Conservation (phyloP, 2,797 vertebrate genomes). For the Pelochelys cantorii region DNA sequence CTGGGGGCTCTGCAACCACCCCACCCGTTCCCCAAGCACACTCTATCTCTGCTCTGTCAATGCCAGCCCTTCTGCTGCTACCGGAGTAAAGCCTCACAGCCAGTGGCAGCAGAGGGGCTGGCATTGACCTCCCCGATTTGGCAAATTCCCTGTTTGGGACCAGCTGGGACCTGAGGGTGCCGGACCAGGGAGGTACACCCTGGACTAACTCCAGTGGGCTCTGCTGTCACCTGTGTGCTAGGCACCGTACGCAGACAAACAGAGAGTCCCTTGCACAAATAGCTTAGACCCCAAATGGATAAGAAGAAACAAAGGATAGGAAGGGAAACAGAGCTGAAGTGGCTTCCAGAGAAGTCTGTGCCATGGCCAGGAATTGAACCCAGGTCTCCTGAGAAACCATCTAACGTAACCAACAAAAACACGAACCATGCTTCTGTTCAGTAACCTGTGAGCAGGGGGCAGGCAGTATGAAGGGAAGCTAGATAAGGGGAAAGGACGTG, state of each 20-base stretch:
- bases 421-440: not conserved
- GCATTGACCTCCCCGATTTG: too few relatives aligned
- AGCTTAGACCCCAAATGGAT: not conserved
- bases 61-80: too few relatives aligned
- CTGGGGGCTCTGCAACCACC: too few relatives aligned
- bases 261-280: not conserved
- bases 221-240: not conserved
- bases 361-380: not conserved
- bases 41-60: too few relatives aligned
- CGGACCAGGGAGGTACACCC: too few relatives aligned
- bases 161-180: too few relatives aligned
- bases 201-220: not conserved
- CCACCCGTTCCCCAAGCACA: too few relatives aligned
- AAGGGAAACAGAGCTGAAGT: not conserved
- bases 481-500: fast-evolving
- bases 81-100: too few relatives aligned
- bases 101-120: too few relatives aligned
- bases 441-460: not conserved
- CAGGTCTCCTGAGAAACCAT: not conserved
- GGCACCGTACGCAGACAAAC: not conserved
- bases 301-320: fast-evolving
- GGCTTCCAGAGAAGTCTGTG: not conserved
- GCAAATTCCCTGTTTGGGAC: too few relatives aligned
- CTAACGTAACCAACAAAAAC: not conserved
- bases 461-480: not conserved